phyloP scores from a whole-genome alignment of 2,113 vertebrate genomes.

The Alethe diademata region DNA sequence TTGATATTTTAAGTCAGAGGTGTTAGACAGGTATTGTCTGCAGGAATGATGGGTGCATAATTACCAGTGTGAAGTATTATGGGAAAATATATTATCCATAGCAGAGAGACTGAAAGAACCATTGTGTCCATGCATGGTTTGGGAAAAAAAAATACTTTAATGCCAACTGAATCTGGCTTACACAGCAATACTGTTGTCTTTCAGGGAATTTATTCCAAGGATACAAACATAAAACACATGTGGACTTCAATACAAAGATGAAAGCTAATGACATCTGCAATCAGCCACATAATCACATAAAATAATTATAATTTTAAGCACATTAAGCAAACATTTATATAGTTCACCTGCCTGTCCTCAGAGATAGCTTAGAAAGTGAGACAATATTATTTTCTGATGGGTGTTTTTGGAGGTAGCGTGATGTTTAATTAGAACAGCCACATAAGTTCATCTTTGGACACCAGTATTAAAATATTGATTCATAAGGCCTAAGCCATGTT shows the following conservation, averaged over 20 bases:
- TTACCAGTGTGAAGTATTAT: neutral
- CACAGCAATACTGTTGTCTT: neutral
- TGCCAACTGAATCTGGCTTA: neutral
- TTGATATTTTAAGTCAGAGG: neutral
- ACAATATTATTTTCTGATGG: neutral
- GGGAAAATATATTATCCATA: neutral
- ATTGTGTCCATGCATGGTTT: neutral
- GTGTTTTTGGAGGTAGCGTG: neutral
- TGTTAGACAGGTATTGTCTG: neutral
- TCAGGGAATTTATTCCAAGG: neutral
- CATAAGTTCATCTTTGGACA: neutral
- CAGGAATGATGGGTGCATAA: neutral
- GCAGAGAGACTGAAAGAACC: neutral
- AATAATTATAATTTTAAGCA: neutral
- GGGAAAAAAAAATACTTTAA: rapidly evolving
- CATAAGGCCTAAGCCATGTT: neutral
- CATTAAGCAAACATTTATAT: neutral
- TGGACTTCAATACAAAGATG: neutral
- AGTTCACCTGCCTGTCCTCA: neutral
- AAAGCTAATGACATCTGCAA: neutral
- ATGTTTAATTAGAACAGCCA: neutral
- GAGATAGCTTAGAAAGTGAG: neutral
- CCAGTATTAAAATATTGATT: neutral
- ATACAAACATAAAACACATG: neutral
- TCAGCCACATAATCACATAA: neutral